Conservation (phyloP, 2,888 invertebrate species). For the Drosophila mulleri region DNA sequence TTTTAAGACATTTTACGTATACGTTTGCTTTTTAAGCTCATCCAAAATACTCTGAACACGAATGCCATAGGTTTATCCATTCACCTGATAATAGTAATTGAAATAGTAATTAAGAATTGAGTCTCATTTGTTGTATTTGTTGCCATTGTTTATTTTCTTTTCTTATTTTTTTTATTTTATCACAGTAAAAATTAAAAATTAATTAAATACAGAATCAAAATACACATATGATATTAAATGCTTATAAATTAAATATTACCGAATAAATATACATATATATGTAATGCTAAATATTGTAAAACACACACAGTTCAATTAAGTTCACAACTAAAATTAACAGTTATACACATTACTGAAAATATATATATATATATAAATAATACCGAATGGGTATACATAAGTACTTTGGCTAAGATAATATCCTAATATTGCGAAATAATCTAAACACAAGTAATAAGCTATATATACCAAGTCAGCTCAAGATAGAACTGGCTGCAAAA, state of each 20-base stretch:
- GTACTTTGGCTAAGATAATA: slow-evolving; percentile 30
- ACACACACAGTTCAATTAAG: slow-evolving; percentile 48
- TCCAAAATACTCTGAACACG: neutral
- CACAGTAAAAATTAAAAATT: slow-evolving; percentile 83
- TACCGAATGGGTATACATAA: slow-evolving; percentile 7
- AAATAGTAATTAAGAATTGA: neutral
- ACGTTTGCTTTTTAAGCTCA: slow-evolving; percentile 31
- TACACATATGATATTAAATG: slow-evolving; percentile 66
- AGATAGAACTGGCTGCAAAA: neutral
- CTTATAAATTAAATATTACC: slow-evolving; percentile 56
- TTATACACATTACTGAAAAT: slow-evolving; percentile 45
- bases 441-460: slow-evolving; percentile 8
- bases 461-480: neutral
- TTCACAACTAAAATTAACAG: slow-evolving; percentile 57
- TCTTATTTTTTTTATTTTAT: slow-evolving; percentile 67
- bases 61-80: slow-evolving; percentile 24
- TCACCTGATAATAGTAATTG: neutral
- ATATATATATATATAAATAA: slow-evolving; percentile 48
- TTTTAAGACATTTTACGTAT: slow-evolving; percentile 19
- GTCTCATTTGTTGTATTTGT: slow-evolving; percentile 41
- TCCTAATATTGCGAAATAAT: slow-evolving; percentile 24
- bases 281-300: slow-evolving; percentile 43
- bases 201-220: slow-evolving; percentile 74
- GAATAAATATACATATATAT: slow-evolving; percentile 49
- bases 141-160: slow-evolving; percentile 60